Percentiles rank a stretch among this genome's conserved stretches.
Conservation (phyloP, 2,888 invertebrate genomes). For the Timema cristinae region DNA sequence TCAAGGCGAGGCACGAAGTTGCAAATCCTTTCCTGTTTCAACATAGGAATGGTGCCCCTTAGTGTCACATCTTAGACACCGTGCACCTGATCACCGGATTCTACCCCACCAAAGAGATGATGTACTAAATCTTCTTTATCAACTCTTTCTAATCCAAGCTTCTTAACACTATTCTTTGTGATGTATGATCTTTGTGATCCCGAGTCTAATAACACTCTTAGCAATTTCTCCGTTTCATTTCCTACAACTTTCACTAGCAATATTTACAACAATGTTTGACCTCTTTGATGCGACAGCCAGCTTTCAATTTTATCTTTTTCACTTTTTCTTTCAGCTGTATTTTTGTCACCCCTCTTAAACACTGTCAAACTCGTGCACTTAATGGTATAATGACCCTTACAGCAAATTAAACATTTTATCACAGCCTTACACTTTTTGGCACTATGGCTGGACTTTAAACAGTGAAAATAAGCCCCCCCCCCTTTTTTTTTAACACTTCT, state of each 20-base stretch:
- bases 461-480: not conserved
- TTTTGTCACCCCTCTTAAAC: not conserved
- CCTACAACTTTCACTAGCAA: not conserved
- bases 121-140: not conserved
- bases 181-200: not conserved
- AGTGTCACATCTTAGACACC: not conserved
- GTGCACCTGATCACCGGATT: not conserved
- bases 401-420: not conserved
- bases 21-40: not conserved
- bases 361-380: not conserved
- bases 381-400: not conserved
- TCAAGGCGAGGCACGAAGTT: not conserved
- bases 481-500: not conserved
- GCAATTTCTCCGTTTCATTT: not conserved
- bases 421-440: not conserved
- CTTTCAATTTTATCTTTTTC: not conserved
- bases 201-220: not conserved
- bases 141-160: not conserved
- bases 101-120: not conserved
- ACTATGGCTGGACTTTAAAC: not conserved
- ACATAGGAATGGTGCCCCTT: not conserved
- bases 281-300: not conserved
- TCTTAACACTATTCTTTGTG: not conserved
- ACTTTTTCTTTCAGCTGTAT: no score
- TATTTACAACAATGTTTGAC: not conserved